Conservation (phyloP, 2,888 invertebrate species). For the Plebejus anna region DNA sequence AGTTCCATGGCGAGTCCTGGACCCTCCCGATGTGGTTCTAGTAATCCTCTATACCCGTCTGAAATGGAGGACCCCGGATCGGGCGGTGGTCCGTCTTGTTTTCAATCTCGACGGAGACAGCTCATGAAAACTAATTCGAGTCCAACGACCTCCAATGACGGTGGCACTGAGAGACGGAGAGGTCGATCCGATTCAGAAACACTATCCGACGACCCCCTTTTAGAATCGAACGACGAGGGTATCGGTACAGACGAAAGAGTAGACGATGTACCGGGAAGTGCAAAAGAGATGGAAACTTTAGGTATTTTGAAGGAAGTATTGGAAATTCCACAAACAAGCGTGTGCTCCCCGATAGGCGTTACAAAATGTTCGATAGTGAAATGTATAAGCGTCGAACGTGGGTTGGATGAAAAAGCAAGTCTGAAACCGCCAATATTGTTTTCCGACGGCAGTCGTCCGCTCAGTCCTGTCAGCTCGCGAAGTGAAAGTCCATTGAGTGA, state of each 20-base stretch:
- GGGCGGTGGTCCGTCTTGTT: conserved; percentile 75
- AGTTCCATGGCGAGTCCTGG: conserved; percentile 93
- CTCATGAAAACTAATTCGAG: conserved; percentile 81
- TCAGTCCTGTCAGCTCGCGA: conserved; percentile 88
- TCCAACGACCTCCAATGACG: conserved; percentile 65
- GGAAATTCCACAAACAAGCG: conserved; percentile 66
- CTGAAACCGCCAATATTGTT: conserved; percentile 76
- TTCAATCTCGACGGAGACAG: conserved; percentile 81
- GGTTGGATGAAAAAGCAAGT: conserved; percentile 69
- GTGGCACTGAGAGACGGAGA: conserved; percentile 74
- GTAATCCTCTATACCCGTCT: conserved; percentile 87
- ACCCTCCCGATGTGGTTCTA: conserved; percentile 89
- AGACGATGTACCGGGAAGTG: conserved; percentile 85
- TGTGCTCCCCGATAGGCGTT: conserved; percentile 71
- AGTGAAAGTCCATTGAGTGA: conserved; percentile 90
- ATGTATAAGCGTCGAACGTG: conserved; percentile 77
- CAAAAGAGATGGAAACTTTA: conserved; percentile 79
- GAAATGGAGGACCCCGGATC: conserved; percentile 87
- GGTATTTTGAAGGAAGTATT: conserved; percentile 66
- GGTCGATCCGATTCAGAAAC: conserved; percentile 87
- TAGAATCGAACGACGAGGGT: conserved; percentile 88
- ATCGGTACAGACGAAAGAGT: conserved; percentile 88
- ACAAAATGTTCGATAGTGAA: conserved; percentile 77
- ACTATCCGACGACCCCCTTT: conserved; percentile 84
- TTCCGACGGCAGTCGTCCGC: conserved; percentile 78